phyloP scores from a whole-genome alignment of 2,888 invertebrate genomes.

The Dichetophora obliterata region DNA sequence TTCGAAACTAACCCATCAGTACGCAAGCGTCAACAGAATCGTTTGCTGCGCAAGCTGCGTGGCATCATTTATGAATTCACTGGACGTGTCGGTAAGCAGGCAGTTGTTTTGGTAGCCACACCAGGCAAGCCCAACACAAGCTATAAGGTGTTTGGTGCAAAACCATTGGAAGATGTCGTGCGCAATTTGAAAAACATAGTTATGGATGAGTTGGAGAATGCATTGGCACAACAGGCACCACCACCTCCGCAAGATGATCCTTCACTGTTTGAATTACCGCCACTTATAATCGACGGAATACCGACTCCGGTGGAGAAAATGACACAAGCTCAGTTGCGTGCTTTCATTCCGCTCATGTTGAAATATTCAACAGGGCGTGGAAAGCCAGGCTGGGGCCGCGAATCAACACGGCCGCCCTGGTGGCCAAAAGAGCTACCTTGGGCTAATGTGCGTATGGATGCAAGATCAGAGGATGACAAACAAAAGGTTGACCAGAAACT shows the following conservation, averaged over 20 bases:
- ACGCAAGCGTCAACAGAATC: constrained; percentile 94
- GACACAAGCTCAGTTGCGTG: constrained; percentile 97
- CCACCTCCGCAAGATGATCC: constrained; percentile 86
- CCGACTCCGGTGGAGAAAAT: constrained; percentile 99
- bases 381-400: constrained; percentile 98
- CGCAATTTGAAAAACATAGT: constrained; percentile 90
- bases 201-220: constrained; percentile 95
- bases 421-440: constrained; percentile 98
- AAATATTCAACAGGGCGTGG: constrained; percentile 97
- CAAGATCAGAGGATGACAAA: constrained; percentile 94
- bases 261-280: constrained; percentile 93
- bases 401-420: constrained; percentile 96
- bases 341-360: constrained; percentile 97
- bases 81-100: constrained; percentile 96
- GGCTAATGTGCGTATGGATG: constrained; percentile 99
- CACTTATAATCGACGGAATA: constrained; percentile 96
- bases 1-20: constrained; percentile 98
- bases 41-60: constrained; percentile 87
- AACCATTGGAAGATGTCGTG: constrained; percentile 96
- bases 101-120: constrained; percentile 94
- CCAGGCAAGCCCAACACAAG: constrained; percentile 96
- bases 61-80: constrained; percentile 98
- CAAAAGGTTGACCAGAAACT: constrained; percentile 79
- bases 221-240: constrained; percentile 92
- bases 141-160: constrained; percentile 96